Evolutionary conservation across 1,140 invertebrate genomes (phyloP).

Genomic region (Drosophila aff.): DNA sequence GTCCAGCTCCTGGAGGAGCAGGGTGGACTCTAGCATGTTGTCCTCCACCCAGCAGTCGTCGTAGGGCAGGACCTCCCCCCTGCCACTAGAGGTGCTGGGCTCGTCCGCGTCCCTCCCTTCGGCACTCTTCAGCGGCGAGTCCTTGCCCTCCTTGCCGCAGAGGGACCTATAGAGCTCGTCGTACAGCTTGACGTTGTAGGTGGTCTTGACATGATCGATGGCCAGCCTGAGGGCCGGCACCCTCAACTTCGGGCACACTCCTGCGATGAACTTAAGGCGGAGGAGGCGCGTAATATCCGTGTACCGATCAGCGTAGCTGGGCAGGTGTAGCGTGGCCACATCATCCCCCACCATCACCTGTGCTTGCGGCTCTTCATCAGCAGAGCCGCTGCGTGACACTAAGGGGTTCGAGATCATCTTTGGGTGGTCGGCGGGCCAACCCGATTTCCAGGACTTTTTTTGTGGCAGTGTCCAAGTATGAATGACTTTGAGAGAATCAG

Average conservation of each 20-base stretch:
- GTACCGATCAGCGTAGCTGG: conserved; percentile 58
- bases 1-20: conserved; percentile 65
- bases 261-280: conserved; percentile 60
- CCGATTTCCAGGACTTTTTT: neutral
- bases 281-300: conserved; percentile 42
- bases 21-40: conserved; percentile 56
- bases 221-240: conserved; percentile 60
- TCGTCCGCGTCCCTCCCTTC: neutral
- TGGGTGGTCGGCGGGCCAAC: neutral
- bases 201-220: conserved; percentile 61
- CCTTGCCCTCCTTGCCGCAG: conserved; percentile 11
- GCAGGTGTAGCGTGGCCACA: conserved; percentile 34
- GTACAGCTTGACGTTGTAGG: conserved; percentile 62
- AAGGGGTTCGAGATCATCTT: neutral
- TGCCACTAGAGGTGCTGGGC: conserved; percentile 7
- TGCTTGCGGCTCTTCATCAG: conserved; percentile 1
- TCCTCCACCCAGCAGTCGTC: conserved; percentile 49
- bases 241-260: conserved; percentile 59
- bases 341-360: neutral
- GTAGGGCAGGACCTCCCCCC: neutral
- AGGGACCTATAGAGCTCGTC: conserved; percentile 57
- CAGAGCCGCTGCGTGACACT: too few relatives aligned
- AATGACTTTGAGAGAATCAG: neutral
- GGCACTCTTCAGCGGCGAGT: neutral
- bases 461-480: neutral